These are phyloP conservation scores for Heteromyza rotundicornis DNA, from an alignment of 2,888 invertebrate species.

Conservation along the genomic window DNA sequence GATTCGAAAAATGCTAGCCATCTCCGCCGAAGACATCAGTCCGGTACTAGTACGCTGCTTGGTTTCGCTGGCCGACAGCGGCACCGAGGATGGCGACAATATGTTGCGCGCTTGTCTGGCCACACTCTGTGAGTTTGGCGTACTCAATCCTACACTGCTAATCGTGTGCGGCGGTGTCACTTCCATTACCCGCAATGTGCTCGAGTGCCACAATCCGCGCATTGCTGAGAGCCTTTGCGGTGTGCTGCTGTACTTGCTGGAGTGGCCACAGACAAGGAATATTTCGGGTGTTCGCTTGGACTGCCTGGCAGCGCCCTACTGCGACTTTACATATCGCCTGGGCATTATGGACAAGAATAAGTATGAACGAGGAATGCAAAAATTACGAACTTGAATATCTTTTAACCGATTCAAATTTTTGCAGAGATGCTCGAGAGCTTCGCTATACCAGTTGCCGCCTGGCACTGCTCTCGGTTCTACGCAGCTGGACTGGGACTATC, in stretches of 20 bases:
- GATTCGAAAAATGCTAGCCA: conserved; percentile 68
- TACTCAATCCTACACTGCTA: conserved; percentile 81
- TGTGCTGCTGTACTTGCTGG: conserved; percentile 82
- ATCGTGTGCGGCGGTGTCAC: conserved; percentile 84
- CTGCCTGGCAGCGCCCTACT: conserved; percentile 90
- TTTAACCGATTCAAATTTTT: conserved; percentile 15
- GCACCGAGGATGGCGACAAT: conserved; percentile 76
- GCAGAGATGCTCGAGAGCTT: conserved; percentile 77
- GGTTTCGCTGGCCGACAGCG: conserved; percentile 81
- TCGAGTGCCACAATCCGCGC: conserved; percentile 85
- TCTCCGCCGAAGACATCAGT: conserved; percentile 74
- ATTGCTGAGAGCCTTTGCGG: conserved; percentile 91
- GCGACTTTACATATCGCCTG: conserved; percentile 83
- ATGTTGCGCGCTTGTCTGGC: conserved; percentile 85
- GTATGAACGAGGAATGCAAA: conserved; percentile 56
- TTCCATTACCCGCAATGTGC: conserved; percentile 80
- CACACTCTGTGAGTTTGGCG: conserved; percentile 86
- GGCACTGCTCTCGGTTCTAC: conserved; percentile 81
- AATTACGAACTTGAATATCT: background rate
- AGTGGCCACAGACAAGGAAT: conserved; percentile 80
- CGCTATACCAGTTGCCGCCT: conserved; percentile 85
- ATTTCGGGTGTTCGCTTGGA: conserved; percentile 81
- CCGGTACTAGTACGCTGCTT: conserved; percentile 79
- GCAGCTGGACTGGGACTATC: conserved; percentile 91
- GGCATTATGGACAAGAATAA: conserved; percentile 76